Base-by-base conservation (phyloP, 92 coral and sea anemone genomes). In the Actinostola sp. region DNA sequence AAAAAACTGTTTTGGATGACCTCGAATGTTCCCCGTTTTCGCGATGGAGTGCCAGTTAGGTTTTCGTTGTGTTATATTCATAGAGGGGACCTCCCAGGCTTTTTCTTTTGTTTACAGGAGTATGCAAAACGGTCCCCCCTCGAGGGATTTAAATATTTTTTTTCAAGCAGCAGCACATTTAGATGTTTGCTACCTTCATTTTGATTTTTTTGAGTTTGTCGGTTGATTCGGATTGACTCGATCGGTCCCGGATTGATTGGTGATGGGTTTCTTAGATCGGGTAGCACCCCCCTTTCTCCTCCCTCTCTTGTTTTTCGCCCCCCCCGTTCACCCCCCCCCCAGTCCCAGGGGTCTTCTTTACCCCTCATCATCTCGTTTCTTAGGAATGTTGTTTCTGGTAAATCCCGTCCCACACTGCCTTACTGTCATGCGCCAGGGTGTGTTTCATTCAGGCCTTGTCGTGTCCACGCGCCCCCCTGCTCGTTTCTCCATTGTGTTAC, bases 191-290 rank as follows among this genome's bases (percentile, higher is more conserved):
- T n/a, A 38, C 63, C 74, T 29, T 70, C 76, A 56, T 71, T 71
- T 30, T n/a, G n/a, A n/a, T n/a, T n/a, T n/a, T n/a, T n/a, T n/a
- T 78, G 55, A n/a, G 85, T 71, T 59, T 84, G 81, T 56, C 89
- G 64, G 48, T 85, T 85, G 7, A 85, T n/a, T n/a, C n/a, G n/a
- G n/a, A n/a, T 32, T 14, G 85, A 60, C 41, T 82, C 86, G 10
- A 86, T n/a, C n/a, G n/a, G n/a, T n/a, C n/a, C 84, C 44, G 88
- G 80, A 41, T 86, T 82, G 60, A 61, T 82, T 33, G 88, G 82
- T 46, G 34, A 41, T 2, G 92, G 78, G n/a, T 44, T 50, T 38
- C 50, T 69, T n/a, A n/a, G n/a, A n/a, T n/a, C n/a, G n/a, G n/a
- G n/a, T n/a, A n/a, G n/a, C n/a, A n/a, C n/a, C n/a, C n/a, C n/a